These are phyloP conservation scores for Copsychus sechellarum DNA, from an alignment of 2,113 vertebrate species.

Conservation along the genomic window DNA sequence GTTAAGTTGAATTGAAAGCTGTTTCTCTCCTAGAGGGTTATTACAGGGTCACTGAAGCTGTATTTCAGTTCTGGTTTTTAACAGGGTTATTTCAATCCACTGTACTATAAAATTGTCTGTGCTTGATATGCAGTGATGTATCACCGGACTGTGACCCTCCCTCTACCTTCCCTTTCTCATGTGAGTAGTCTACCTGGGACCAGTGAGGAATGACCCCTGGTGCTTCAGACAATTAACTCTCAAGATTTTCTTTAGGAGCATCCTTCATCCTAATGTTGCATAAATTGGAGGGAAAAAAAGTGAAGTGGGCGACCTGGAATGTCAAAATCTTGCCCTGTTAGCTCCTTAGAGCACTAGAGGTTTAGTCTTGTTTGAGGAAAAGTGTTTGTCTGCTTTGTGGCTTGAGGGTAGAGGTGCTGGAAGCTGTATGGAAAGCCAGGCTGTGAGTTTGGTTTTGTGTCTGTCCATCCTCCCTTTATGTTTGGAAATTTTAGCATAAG, in stretches of 20 bases:
- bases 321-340: not conserved
- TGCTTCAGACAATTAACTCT: not conserved
- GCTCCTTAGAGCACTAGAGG: not conserved
- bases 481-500: not conserved
- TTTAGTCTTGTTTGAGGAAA: not conserved
- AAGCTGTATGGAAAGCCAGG: not conserved
- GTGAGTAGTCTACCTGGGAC: not conserved
- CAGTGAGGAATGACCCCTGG: not conserved
- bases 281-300: not conserved
- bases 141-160: not conserved
- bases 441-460: not conserved
- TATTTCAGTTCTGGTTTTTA: not conserved
- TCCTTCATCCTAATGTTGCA: not conserved
- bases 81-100: not conserved
- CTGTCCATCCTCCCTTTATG: not conserved
- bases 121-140: not conserved
- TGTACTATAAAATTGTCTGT: not conserved
- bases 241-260: not conserved
- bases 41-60: not conserved
- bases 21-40: not conserved
- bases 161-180: not conserved
- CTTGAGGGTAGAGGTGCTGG: not conserved
- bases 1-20: not conserved
- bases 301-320: not conserved
- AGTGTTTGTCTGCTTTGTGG: not conserved